Conservation (phyloP, 2,113 vertebrate genomes). For the Hippolais icterina region DNA sequence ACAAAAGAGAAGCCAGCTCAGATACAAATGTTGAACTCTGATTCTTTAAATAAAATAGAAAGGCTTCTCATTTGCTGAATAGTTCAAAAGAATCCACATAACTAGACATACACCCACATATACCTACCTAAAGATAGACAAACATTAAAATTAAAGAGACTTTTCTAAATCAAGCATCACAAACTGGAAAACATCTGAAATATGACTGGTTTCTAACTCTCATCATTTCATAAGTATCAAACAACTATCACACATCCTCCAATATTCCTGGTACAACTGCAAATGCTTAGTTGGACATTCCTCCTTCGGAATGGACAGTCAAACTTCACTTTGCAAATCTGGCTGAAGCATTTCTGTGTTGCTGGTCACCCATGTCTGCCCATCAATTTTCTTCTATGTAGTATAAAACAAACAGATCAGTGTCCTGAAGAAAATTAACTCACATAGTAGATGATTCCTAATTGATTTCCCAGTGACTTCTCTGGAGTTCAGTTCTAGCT, state of each 20-base stretch:
- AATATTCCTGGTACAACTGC: not conserved
- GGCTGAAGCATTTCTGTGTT: not conserved
- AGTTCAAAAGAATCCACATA: not conserved
- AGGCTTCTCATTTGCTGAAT: not conserved
- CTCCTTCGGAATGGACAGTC: not conserved
- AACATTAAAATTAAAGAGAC: not conserved
- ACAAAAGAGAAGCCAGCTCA: not conserved
- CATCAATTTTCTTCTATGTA: not conserved
- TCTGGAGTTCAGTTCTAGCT: not conserved
- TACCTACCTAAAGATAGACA: not conserved
- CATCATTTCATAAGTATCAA: not conserved
- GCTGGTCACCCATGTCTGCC: not conserved
- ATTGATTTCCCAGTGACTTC: not conserved
- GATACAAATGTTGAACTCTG: not conserved
- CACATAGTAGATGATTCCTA: too few relatives aligned
- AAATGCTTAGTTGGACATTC: not conserved
- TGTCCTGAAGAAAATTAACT: not conserved
- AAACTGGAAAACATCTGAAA: not conserved
- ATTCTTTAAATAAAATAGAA: not conserved
- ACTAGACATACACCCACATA: not conserved
- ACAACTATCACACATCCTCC: rapidly evolving
- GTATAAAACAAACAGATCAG: not conserved
- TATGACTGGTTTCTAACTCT: not conserved
- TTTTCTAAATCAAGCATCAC: not conserved
- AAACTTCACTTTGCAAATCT: not conserved